These are phyloP conservation scores for Rhizoglyphus robini DNA, from an alignment of 1,140 invertebrate genomes.

Conservation along the genomic window DNA sequence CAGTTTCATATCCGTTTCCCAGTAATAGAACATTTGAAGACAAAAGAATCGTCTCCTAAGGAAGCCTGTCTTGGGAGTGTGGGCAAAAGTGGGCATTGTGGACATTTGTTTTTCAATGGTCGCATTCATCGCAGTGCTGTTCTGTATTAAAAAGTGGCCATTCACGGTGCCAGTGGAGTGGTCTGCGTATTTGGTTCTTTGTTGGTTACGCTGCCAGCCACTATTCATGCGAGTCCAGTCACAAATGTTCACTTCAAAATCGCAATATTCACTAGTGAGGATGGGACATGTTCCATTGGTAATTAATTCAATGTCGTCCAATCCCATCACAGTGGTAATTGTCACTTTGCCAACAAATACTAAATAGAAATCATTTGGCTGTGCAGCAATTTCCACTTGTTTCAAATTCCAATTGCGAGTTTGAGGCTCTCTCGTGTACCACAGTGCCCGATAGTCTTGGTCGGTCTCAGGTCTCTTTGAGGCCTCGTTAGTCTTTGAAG, in stretches of 20 bases:
- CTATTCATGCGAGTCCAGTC: neutral
- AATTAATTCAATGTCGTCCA: neutral
- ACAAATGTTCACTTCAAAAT: neutral
- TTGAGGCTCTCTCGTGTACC: neutral
- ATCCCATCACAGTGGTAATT: neutral
- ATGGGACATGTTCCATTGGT: neutral
- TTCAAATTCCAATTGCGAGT: neutral
- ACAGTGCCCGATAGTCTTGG: neutral
- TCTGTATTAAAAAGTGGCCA: neutral
- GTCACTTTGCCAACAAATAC: neutral
- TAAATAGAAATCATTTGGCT: neutral
- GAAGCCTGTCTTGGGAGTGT: neutral
- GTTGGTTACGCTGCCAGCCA: neutral
- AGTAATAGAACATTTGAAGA: neutral
- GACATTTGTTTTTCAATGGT: neutral
- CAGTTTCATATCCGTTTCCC: neutral
- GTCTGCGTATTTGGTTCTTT: neutral
- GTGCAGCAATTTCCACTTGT: neutral
- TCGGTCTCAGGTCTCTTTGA: neutral
- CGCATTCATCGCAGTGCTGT: neutral
- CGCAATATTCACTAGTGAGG: neutral
- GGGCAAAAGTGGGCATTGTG: neutral
- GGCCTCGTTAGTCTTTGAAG: neutral
- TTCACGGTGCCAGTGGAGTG: neutral
- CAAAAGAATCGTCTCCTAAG: neutral